Evolutionary conservation across 2,888 invertebrate species (phyloP), one percentile per base, ranked within the genome.

Genomic region (Orchesellides sinensis): DNA sequence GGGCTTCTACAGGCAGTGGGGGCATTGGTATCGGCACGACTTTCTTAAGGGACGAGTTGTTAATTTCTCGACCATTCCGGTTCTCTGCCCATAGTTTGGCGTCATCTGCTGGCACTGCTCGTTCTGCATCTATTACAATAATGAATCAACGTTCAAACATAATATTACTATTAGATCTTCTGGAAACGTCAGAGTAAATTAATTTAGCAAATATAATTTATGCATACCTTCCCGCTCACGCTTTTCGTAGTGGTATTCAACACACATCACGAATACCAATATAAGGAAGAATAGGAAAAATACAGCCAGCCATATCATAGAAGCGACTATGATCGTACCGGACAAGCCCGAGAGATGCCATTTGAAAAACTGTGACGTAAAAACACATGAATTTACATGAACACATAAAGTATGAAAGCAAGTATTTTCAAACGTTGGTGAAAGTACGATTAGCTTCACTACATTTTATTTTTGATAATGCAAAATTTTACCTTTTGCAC

Each of bases 311-410:
- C 79, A 74, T 19, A 78, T 14, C 69, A 68, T 66, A 49, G 74
- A 79, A 23, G 68, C 79, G 25, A 83, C 66, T 35, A 83, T 83
- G 23, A 83, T 61, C 10, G 72, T 74, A 23, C 83, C 83, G 10
- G 74, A 74, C 2, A 78, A 29, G 1, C 83, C 83, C n/a, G 79
- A 68, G 2, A 83, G 79, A 45, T 83, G 78, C 83, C 83, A 83
- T 23, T 78, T 72, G 66, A 80, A 80, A 45, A 80, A 56, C 78
- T 78, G 49, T 12, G n/a, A 45, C 35, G 29, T 1, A 49, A 49
- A 25, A 14, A 73, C n/a, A 29, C 59, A 29, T 12, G 12, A n/a
- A 17, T 27, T n/a, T 52, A n/a, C n/a, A n/a, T n/a, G n/a, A 40
- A 40, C n/a, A n/a, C 40, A 40, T 40, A 6, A 5, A 21, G 23